Evolutionary conservation across 2,888 invertebrate species (phyloP).

Genomic region (Clivina fossor): DNA sequence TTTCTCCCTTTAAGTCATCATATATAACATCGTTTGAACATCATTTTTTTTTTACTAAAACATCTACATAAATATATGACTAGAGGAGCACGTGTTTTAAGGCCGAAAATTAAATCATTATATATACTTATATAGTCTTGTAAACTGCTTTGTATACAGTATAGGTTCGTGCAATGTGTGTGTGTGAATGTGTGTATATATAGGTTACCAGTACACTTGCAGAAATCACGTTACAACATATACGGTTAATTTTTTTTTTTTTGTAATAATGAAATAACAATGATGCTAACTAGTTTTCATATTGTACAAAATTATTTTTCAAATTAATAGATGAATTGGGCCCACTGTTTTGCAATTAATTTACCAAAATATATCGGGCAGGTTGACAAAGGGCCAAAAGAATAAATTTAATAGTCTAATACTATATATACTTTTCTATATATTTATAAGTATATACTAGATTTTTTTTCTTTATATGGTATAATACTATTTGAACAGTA

Average conservation of each 20-base stretch:
- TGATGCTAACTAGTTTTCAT: slow-evolving; percentile 4
- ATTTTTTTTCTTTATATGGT: slow-evolving; percentile 28
- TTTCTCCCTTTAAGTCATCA: too few relatives aligned
- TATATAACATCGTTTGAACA: too few relatives aligned
- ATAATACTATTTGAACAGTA: slow-evolving; percentile 32
- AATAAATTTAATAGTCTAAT: too few relatives aligned
- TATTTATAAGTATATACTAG: too few relatives aligned
- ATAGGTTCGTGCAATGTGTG: slow-evolving; percentile 13
- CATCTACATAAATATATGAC: not conserved
- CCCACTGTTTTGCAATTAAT: slow-evolving; percentile 26
- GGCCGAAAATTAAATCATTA: slow-evolving; percentile 28
- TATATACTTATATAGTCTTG: too few relatives aligned
- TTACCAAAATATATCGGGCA: slow-evolving; percentile 24
- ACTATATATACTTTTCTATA: too few relatives aligned
- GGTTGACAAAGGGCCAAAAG: slow-evolving; percentile 22
- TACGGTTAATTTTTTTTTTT: slow-evolving; percentile 5
- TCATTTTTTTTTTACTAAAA: too few relatives aligned
- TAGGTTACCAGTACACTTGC: slow-evolving; percentile 20
- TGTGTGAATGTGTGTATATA: not conserved
- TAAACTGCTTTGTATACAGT: slow-evolving; percentile 25
- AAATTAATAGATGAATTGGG: slow-evolving; percentile 27
- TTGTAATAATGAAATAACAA: slow-evolving; percentile 10
- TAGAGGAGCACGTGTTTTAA: slow-evolving; percentile 25
- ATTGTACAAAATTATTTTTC: slow-evolving; percentile 21
- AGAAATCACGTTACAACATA: slow-evolving; percentile 25